These are phyloP conservation scores for Halichoeres trimaculatus DNA, from an alignment of 2,113 vertebrate genomes.

Conservation along the genomic window DNA sequence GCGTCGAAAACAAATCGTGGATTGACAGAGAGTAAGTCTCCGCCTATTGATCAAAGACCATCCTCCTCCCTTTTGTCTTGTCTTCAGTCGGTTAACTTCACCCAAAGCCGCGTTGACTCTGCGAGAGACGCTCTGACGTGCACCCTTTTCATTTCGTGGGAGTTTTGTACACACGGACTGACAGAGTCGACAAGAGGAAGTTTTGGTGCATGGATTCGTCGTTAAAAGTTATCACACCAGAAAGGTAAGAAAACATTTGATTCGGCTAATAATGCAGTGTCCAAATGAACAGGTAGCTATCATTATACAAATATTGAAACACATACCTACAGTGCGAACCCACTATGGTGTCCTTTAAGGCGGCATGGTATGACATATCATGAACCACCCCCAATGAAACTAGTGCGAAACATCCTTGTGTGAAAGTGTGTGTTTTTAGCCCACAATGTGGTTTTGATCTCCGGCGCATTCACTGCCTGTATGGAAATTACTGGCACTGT, in stretches of 20 bases:
- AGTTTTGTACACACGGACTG: conserved; percentile 13
- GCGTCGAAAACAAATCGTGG: conserved; percentile 38
- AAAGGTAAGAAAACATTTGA: conserved; percentile 56
- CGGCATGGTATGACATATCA: background rate
- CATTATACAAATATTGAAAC: background rate
- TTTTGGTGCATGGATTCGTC: conserved; percentile 63
- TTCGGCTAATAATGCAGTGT: background rate
- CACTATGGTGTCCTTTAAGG: background rate
- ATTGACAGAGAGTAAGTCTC: conserved; percentile 63
- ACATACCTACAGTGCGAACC: background rate
- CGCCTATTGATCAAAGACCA: conserved; percentile 79
- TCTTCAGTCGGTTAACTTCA: conserved; percentile 73
- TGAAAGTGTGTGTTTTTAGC: background rate
- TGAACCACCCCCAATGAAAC: conserved; percentile 14
- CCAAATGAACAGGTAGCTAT: background rate
- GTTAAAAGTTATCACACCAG: conserved; percentile 19
- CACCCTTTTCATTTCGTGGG: background rate
- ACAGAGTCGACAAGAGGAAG: background rate
- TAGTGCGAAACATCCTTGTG: background rate
- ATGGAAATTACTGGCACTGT: conserved; percentile 45
- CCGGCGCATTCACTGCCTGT: conserved; percentile 21
- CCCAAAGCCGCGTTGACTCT: conserved; percentile 57
- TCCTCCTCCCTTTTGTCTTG: conserved; percentile 78
- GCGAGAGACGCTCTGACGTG: conserved; percentile 12
- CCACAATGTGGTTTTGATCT: conserved; percentile 37